Evolutionary conservation across 2,797 vertebrate genomes (phyloP).

Genomic region (Chloroceryle inda): DNA sequence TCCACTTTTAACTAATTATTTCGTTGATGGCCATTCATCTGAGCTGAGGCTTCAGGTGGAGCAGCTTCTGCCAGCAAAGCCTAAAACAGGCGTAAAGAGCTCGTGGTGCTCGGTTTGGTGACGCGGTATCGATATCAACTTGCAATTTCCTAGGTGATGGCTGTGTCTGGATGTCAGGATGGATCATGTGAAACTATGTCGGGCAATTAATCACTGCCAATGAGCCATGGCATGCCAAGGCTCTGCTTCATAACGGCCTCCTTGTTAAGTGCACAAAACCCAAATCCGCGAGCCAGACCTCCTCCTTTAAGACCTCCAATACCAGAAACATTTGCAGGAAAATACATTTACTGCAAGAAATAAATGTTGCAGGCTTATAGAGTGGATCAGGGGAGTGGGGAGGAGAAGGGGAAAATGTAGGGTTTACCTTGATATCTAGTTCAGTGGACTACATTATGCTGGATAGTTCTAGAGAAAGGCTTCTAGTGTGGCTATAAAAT

Average conservation of each 20-base stretch:
- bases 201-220: conserved; percentile 87
- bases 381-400: rapidly evolving
- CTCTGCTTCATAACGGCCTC: conserved; percentile 72
- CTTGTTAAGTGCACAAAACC: conserved; percentile 52
- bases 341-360: not conserved
- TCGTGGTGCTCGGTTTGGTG: not conserved
- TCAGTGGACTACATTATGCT: not conserved
- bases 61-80: not conserved
- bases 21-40: not conserved
- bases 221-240: conserved; percentile 85
- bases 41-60: not conserved
- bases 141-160: conserved; percentile 82
- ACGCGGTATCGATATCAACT: not conserved
- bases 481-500: not conserved
- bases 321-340: conserved; percentile 12
- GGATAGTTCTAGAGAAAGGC: not conserved
- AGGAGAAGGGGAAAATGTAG: not conserved
- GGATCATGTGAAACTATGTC: conserved; percentile 85
- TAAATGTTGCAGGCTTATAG: not conserved
- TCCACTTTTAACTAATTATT: conserved; percentile 20
- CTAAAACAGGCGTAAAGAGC: not conserved
- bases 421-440: not conserved
- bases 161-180: conserved; percentile 79
- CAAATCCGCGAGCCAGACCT: conserved; percentile 25
- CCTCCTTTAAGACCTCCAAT: conserved; percentile 21